A percentile compares a stretch with the other conserved stretches of the same genome.
Evolutionary conservation across 2,797 vertebrate species (phyloP).

Genomic region (Netta rufina): DNA sequence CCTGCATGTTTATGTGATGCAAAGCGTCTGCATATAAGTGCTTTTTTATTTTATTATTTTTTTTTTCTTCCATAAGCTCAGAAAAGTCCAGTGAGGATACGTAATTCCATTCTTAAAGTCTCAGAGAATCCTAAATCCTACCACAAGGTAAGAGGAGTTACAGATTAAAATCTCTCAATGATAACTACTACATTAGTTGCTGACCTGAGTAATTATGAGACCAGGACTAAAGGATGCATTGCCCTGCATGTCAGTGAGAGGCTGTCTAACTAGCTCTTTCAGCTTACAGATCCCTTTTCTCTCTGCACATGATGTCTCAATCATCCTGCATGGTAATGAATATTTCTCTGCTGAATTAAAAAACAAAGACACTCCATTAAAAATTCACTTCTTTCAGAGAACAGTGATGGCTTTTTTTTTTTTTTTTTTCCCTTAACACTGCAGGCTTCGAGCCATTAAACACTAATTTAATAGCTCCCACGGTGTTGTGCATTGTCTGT

Average conservation of each 20-base stretch:
- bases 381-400: background rate
- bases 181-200: background rate
- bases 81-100: background rate
- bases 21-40: background rate
- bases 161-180: background rate
- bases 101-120: background rate
- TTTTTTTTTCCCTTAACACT: background rate
- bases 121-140: background rate
- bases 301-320: background rate
- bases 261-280: background rate
- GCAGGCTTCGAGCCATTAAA: background rate
- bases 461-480: background rate
- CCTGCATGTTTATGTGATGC: background rate
- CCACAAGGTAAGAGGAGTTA: background rate
- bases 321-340: background rate
- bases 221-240: rapidly evolving
- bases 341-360: background rate
- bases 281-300: background rate
- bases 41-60: background rate
- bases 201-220: background rate
- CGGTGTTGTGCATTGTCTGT: background rate
- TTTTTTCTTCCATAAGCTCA: background rate
- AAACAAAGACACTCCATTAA: background rate
- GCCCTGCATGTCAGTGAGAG: background rate
- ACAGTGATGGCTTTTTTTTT: background rate